Evolutionary conservation across 2,113 vertebrate species (phyloP).

Genomic region (Cololabis saira): DNA sequence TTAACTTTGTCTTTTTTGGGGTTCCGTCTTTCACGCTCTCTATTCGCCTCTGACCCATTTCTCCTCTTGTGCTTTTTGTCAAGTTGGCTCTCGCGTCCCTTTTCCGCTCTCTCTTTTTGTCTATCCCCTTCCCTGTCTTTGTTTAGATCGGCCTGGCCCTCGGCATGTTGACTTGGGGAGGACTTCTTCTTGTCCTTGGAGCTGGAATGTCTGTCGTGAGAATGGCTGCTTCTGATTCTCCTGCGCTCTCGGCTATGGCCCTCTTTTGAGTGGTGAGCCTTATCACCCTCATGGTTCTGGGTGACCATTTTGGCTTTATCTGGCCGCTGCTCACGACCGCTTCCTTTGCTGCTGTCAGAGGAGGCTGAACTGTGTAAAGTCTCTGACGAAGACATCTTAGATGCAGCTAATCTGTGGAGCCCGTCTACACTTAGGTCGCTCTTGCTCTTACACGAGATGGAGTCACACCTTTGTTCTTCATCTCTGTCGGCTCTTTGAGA

Average conservation of each 20-base stretch:
- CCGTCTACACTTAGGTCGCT: constrained; percentile 65
- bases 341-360: constrained; percentile 21
- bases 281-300: constrained; percentile 6
- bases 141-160: constrained; percentile 24
- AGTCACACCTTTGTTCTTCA: constrained; percentile 76
- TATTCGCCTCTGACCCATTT: constrained; percentile 41
- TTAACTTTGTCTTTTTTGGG: constrained; percentile 23
- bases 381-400: constrained; percentile 52
- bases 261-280: constrained; percentile 20
- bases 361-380: neutral
- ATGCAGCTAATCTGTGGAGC: constrained; percentile 70
- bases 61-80: constrained; percentile 59
- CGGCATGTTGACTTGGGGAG: constrained; percentile 25
- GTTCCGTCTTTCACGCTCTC: constrained; percentile 73
- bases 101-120: constrained; percentile 60
- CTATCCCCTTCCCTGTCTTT: constrained; percentile 52
- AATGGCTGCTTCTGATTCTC: constrained; percentile 32
- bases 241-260: constrained; percentile 22
- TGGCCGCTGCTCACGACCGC: constrained; percentile 21
- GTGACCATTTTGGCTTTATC: constrained; percentile 19
- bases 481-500: constrained; percentile 75
- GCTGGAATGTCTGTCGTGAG: constrained; percentile 21
- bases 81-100: constrained; percentile 45
- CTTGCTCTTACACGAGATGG: constrained; percentile 65
- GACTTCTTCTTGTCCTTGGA: constrained; percentile 48